Conservation (phyloP, 2,888 invertebrate species). For the Amphipyra tragopoginis region DNA sequence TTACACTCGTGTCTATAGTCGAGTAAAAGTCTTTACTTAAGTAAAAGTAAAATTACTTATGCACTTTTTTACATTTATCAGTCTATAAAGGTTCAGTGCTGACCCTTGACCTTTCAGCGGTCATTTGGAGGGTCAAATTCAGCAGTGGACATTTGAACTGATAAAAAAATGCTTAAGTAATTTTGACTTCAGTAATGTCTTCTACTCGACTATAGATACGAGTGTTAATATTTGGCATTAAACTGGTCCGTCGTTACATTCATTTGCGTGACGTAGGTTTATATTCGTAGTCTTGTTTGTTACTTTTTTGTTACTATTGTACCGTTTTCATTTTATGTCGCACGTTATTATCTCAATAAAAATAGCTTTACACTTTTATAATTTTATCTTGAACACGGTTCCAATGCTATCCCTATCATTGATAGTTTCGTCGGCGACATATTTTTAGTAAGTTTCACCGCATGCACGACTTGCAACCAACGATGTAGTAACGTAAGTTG, state of each 20-base stretch:
- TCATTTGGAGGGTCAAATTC: too few species aligned
- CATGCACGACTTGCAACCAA: constrained; percentile 23
- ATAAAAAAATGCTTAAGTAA: too few species aligned
- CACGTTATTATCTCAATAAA: constrained; percentile 37
- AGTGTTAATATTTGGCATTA: constrained; percentile 7
- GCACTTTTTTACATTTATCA: too few species aligned
- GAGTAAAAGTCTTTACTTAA: too few species aligned
- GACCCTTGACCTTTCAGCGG: too few species aligned
- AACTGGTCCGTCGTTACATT: constrained; percentile 4
- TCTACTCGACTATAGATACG: too few species aligned
- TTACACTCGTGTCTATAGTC: too few species aligned
- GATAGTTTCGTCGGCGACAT: constrained; percentile 27
- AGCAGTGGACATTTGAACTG: too few species aligned
- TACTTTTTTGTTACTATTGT: constrained; percentile 34
- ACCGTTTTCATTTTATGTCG: constrained; percentile 24
- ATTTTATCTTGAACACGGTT: constrained; percentile 26
- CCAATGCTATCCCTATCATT: constrained; percentile 53
- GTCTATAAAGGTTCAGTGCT: too few species aligned
- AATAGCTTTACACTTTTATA: constrained; percentile 30
- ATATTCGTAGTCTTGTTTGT: constrained; percentile 16
- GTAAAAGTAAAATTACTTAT: too few species aligned
- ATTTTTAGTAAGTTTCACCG: constrained; percentile 1
- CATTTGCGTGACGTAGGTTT: constrained; percentile 8
- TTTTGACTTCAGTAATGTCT: too few species aligned
- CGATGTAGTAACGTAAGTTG: constrained; percentile 15